phyloP scores from a whole-genome alignment of 2,113 vertebrate genomes.

The Heliornis fulica region DNA sequence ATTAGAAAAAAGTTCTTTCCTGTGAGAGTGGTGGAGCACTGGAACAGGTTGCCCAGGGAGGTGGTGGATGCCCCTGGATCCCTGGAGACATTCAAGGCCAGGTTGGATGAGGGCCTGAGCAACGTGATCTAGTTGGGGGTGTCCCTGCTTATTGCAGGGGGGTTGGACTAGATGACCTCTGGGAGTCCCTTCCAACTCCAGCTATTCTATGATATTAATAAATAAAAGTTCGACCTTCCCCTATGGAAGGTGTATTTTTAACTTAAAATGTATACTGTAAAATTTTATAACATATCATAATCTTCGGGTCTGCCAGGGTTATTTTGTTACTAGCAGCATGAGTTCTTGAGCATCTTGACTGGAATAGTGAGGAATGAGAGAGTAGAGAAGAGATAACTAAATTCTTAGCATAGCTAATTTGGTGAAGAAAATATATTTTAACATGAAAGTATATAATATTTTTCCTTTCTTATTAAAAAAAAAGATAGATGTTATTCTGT shows the following conservation, averaged over 20 bases:
- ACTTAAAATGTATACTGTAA: not conserved
- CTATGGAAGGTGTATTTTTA: not conserved
- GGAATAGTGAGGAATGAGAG: not conserved
- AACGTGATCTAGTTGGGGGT: too few species aligned
- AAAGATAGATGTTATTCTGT: not conserved
- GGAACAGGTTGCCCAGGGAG: too few species aligned
- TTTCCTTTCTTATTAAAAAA: not conserved
- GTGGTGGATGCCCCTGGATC: too few species aligned
- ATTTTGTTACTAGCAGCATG: not conserved
- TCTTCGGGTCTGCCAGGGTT: not conserved
- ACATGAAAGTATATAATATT: not conserved
- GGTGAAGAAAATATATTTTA: not conserved
- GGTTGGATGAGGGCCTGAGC: too few species aligned
- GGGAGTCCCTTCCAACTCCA: too few species aligned
- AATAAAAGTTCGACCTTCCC: not conserved
- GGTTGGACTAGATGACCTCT: too few species aligned
- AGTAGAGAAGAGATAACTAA: not conserved
- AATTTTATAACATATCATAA: not conserved
- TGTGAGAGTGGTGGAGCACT: too few species aligned
- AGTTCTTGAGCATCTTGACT: not conserved
- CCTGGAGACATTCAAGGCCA: too few species aligned
- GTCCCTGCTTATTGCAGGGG: too few species aligned
- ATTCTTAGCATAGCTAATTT: not conserved
- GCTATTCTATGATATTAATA: too few species aligned
- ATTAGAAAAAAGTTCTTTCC: too few species aligned